These are phyloP conservation scores for Sthenelais limicola DNA, from an alignment of 2,888 invertebrate species.

Conservation along the genomic window DNA sequence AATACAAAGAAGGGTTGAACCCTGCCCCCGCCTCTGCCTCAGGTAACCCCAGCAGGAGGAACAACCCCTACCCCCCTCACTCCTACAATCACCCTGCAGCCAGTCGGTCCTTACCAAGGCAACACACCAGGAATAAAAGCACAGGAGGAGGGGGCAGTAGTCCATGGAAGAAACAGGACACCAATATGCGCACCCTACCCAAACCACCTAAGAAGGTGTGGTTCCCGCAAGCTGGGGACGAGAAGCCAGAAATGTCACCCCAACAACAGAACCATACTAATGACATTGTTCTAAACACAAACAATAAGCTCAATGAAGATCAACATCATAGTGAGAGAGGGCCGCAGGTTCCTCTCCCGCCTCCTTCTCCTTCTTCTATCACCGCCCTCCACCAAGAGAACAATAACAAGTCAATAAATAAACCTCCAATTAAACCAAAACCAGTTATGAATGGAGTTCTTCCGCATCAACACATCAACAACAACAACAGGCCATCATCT, in stretches of 20 bases:
- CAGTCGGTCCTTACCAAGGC: not conserved
- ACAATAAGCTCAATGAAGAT: not conserved
- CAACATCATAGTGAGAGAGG: not conserved
- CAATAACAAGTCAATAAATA: not conserved
- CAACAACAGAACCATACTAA: not conserved
- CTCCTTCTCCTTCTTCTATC: not conserved
- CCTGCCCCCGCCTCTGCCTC: no score
- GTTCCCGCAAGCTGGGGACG: conserved; percentile 30
- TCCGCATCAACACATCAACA: no score
- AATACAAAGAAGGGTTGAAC: no score
- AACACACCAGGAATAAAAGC: not conserved
- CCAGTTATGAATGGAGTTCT: not conserved
- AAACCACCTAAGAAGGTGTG: conserved; percentile 6
- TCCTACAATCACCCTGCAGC: not conserved
- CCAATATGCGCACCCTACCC: not conserved
- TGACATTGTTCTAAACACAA: not conserved
- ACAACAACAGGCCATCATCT: no score
- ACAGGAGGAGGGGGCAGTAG: not conserved
- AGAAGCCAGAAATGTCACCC: conserved; percentile 13
- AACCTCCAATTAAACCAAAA: conserved; percentile 14
- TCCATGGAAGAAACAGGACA: conserved; percentile 1
- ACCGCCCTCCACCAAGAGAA: conserved; percentile 7
- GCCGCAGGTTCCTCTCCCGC: not conserved
- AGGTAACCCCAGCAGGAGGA: not conserved
- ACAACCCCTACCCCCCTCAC: not conserved